These are phyloP conservation scores for Peribatodes rhomboidaria DNA, from an alignment of 2,888 invertebrate genomes.

Conservation along the genomic window DNA sequence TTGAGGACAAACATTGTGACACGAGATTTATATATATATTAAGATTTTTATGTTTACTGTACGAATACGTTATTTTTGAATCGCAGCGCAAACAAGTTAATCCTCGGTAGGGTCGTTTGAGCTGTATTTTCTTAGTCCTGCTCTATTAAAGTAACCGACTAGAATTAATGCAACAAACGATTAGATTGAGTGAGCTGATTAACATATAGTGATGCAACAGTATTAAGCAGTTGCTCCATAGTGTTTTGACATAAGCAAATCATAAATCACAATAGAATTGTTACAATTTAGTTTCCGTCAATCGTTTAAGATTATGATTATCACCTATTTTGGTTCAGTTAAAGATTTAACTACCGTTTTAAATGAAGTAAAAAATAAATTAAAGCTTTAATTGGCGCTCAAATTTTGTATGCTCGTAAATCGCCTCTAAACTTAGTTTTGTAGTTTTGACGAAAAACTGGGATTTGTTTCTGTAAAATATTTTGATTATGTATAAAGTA, in stretches of 20 bases:
- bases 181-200: conserved; percentile 54
- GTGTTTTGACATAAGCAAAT: conserved; percentile 46
- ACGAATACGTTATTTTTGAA: conserved; percentile 3
- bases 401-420: too few relatives aligned
- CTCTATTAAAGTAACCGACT: conserved; percentile 32
- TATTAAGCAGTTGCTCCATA: conserved; percentile 41
- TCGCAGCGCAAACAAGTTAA: too few relatives aligned
- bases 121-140: conserved; percentile 24
- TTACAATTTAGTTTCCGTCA: conserved; percentile 12
- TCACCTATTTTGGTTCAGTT: not conserved
- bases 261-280: conserved; percentile 48
- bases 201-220: conserved; percentile 51
- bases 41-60: too few relatives aligned
- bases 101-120: not conserved
- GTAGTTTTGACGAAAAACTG: too few relatives aligned
- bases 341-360: not conserved
- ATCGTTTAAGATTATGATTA: not conserved
- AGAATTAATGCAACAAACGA: conserved; percentile 54
- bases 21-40: too few relatives aligned
- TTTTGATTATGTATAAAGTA: too few relatives aligned
- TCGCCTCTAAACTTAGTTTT: too few relatives aligned
- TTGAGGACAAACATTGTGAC: too few relatives aligned
- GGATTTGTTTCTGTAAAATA: too few relatives aligned
- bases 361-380: too few relatives aligned
- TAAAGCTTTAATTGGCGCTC: too few relatives aligned